Evolutionary conservation across 2,888 invertebrate species (phyloP), one percentile per base, ranked within the genome.

Genomic region (Tenodera sinensis): DNA sequence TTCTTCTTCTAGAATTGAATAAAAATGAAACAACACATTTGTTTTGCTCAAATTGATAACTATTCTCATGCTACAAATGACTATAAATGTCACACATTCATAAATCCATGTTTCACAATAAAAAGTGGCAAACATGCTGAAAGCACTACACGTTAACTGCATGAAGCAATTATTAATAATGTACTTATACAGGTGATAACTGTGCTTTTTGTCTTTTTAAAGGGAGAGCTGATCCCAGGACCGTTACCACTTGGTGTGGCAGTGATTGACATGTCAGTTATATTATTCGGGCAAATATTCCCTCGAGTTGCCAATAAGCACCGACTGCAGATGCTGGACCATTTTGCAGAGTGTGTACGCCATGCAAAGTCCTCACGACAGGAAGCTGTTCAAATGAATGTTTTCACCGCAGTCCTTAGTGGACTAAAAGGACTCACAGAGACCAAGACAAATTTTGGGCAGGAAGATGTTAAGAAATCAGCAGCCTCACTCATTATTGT

Each of bases 311-410:
- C 98, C 47, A 97, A 97, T 92, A 99, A 99, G 92, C 99, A 99
- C 93, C 96, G 99, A 92, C 95, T 99, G 89, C 99, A 99, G 94
- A 98, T 99, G 97, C 94, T 99, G 88, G 98, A 99, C 91, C 99
- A 99, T 93, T 99, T 99, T 93, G 96, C 96, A 30, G 99, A 99
- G 93, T 99, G 98, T 93, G 98, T 99, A 91, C 96, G 96, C 91
- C 97, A 98, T 92, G 98, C 98, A 0, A 99, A 99, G 92, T 98
- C 98, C 20, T 96, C 96, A 0, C 95, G 99, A 20, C 98, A 98
- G 92, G 99, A 99, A 93, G 99, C 99, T 0, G 97, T 97, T 28
- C 99, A 99, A 93, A 97, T 99, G 94, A 99, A 99, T 93, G 97
- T 99, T 88, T 98, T 99, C 93, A 98, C 99, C 0, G 98, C 99